These are phyloP conservation scores for Channa maculata DNA, from an alignment of 2,113 vertebrate species.

Conservation along the genomic window DNA sequence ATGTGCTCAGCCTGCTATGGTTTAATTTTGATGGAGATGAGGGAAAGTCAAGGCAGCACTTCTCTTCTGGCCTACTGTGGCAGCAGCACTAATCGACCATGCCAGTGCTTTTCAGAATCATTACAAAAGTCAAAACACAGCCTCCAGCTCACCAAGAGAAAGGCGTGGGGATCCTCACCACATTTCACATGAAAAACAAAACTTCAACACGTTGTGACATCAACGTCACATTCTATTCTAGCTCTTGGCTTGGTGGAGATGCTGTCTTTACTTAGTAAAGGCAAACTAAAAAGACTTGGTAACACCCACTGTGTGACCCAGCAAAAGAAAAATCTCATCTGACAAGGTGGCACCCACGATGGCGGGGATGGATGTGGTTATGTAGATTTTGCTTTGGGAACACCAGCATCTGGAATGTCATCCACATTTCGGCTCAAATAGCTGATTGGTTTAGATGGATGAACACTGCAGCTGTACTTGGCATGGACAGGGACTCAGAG, in stretches of 20 bases:
- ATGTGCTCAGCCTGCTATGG: too few relatives aligned
- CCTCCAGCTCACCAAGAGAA: too few relatives aligned
- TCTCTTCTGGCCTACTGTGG: too few relatives aligned
- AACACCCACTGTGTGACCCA: conserved; percentile 5
- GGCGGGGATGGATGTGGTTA: conserved; percentile 11
- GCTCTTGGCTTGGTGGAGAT: conserved; percentile 10
- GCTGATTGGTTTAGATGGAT: conserved; percentile 16
- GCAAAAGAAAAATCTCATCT: conserved; percentile 19
- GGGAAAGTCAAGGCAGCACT: too few relatives aligned
- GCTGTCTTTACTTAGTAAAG: neutral
- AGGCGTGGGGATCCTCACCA: too few relatives aligned
- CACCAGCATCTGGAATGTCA: conserved; percentile 16
- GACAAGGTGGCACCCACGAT: conserved; percentile 32
- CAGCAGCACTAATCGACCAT: too few relatives aligned
- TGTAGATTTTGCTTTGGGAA: conserved; percentile 4
- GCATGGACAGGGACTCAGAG: conserved; percentile 12
- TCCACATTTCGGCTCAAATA: conserved; percentile 12
- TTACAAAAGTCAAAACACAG: too few relatives aligned
- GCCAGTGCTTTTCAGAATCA: too few relatives aligned
- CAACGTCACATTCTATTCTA: neutral
- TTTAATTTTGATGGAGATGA: too few relatives aligned
- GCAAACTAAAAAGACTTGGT: conserved; percentile 5
- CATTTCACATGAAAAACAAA: too few relatives aligned
- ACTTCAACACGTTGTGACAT: too few relatives aligned
- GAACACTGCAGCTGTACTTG: conserved; percentile 6